Percentiles rank a stretch among this genome's conserved stretches.
Evolutionary conservation across 2,888 invertebrate genomes (phyloP).

Genomic region (Norana najaformis): DNA sequence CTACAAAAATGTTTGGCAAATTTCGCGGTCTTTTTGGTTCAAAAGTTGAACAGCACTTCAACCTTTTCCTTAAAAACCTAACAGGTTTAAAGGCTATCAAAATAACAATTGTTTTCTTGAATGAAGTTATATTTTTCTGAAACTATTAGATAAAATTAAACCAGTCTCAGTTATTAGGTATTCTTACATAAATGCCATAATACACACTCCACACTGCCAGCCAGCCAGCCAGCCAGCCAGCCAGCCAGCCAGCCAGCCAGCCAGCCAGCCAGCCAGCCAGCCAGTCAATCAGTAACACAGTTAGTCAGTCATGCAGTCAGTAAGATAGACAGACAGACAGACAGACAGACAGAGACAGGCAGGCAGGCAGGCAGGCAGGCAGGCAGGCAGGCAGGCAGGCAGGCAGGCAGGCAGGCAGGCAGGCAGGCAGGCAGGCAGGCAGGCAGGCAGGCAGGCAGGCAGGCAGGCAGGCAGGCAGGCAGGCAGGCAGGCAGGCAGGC

Average conservation of each 20-base stretch:
- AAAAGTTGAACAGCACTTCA: background rate
- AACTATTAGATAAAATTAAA: too few relatives aligned
- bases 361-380: background rate
- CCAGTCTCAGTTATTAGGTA: too few relatives aligned
- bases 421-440: background rate
- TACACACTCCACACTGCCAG: background rate
- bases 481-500: background rate
- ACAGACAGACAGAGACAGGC: background rate
- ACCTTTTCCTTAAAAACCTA: background rate
- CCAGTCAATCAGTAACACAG: background rate
- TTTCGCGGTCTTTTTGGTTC: background rate
- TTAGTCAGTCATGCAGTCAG: background rate
- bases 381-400: too few relatives aligned
- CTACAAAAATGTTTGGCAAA: background rate
- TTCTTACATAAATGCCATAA: too few relatives aligned
- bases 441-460: background rate
- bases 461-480: background rate
- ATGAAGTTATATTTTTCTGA: too few relatives aligned
- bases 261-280: background rate
- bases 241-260: background rate
- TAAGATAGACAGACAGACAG: background rate
- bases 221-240: background rate
- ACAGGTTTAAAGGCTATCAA: background rate
- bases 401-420: too few relatives aligned
- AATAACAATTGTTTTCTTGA: too few relatives aligned